phyloP scores from a whole-genome alignment of 2,797 vertebrate genomes.

The Halcyon smyrnensis region DNA sequence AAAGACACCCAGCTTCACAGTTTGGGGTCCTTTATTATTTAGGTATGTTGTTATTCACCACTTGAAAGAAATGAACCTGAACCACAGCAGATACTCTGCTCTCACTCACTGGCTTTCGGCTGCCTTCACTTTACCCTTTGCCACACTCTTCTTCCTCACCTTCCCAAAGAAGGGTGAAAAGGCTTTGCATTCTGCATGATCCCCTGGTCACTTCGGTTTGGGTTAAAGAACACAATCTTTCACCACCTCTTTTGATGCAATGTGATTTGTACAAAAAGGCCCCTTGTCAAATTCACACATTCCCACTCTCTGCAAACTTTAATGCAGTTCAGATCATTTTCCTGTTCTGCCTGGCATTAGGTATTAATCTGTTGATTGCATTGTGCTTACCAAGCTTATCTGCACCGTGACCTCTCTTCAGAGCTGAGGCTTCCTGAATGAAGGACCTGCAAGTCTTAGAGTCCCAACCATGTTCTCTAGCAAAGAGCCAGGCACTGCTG shows the following conservation, averaged over 20 bases:
- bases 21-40: background rate
- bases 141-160: background rate
- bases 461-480: background rate
- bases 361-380: background rate
- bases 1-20: background rate
- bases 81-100: background rate
- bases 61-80: background rate
- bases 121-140: background rate
- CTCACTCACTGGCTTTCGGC: background rate
- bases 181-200: background rate
- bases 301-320: background rate
- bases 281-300: background rate
- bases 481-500: background rate
- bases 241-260: background rate
- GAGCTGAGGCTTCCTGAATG: background rate
- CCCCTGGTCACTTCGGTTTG: background rate
- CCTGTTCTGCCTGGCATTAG: background rate
- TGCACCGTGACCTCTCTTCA: background rate
- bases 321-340: background rate
- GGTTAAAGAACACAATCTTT: background rate
- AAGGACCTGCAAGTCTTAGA: background rate
- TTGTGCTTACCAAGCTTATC: background rate
- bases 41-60: background rate
- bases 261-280: background rate
- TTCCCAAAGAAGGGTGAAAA: background rate